A percentile compares a stretch with the other conserved stretches of the same genome.
These are phyloP conservation scores for Okapia johnstoni DNA, from an alignment of 2,113 vertebrate genomes.

Conservation along the genomic window DNA sequence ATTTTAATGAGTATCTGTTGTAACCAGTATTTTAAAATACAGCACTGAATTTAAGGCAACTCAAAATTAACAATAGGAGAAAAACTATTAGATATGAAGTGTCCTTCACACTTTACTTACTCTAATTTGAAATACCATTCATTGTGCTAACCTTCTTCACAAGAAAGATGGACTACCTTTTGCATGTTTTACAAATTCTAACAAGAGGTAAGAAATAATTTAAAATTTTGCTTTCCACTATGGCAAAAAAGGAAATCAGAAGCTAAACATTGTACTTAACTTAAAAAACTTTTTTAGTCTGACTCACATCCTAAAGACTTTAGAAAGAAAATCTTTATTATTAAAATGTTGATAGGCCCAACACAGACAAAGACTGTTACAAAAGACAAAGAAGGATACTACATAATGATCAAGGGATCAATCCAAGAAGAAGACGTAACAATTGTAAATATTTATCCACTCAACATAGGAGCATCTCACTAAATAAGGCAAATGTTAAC, in stretches of 20 bases:
- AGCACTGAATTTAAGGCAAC: conserved; percentile 70
- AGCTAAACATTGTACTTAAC: not conserved
- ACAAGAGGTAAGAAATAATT: not conserved
- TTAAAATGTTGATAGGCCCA: not conserved
- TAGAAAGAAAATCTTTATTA: not conserved
- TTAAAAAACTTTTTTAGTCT: not conserved
- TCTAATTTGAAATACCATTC: conserved; percentile 43
- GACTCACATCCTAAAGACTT: not conserved
- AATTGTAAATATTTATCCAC: not conserved
- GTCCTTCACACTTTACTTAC: conserved; percentile 44
- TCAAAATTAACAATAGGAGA: conserved; percentile 5
- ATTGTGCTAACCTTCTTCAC: not conserved
- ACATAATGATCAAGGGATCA: not conserved
- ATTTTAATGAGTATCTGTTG: conserved; percentile 64
- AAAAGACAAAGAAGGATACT: not conserved
- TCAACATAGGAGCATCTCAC: not conserved
- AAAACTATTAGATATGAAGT: conserved; percentile 60
- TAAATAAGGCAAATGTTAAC: not conserved
- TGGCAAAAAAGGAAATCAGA: not conserved
- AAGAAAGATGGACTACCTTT: not conserved
- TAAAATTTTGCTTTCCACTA: not conserved
- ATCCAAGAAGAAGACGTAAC: not conserved
- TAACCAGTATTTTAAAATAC: conserved; percentile 70
- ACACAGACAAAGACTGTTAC: not conserved
- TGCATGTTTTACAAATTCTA: not conserved